Evolutionary conservation across 2,888 invertebrate species (phyloP).

Genomic region (Dendrolimus pini): DNA sequence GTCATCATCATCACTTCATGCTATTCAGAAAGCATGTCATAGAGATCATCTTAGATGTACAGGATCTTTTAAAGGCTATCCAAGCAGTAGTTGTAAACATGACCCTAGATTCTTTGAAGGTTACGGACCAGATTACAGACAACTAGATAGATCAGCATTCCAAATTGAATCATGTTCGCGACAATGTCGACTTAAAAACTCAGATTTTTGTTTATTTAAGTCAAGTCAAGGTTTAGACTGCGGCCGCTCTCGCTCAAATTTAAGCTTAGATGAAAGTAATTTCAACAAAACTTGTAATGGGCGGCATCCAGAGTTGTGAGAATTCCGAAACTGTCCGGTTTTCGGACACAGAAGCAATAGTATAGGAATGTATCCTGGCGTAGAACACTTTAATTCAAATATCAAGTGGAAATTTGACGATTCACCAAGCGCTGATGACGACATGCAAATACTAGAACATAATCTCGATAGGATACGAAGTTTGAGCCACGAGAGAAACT

Average conservation of each 20-base stretch:
- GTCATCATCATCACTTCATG: slow-evolving; percentile 85
- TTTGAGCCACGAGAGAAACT: slow-evolving; percentile 61
- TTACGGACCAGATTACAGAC: slow-evolving; percentile 61
- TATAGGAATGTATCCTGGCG: slow-evolving; percentile 64
- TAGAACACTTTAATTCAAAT: slow-evolving; percentile 68
- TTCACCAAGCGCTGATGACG: slow-evolving; percentile 47
- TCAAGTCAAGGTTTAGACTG: slow-evolving; percentile 60
- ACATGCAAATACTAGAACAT: slow-evolving; percentile 61
- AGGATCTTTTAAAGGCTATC: slow-evolving; percentile 68
- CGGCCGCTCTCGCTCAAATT: slow-evolving; percentile 65
- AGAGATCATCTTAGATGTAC: slow-evolving; percentile 55
- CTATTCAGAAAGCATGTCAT: slow-evolving; percentile 76
- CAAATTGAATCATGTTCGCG: slow-evolving; percentile 69
- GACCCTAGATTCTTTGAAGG: slow-evolving; percentile 63
- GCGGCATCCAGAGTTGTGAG: slow-evolving; percentile 73
- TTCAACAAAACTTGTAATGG: slow-evolving; percentile 68
- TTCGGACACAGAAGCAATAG: slow-evolving; percentile 75
- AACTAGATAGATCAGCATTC: slow-evolving; percentile 63
- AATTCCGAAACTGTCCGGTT: slow-evolving; percentile 69
- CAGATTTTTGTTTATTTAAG: slow-evolving; percentile 65
- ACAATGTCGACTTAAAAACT: slow-evolving; percentile 65
- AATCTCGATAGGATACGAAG: slow-evolving; percentile 70
- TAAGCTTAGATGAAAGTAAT: slow-evolving; percentile 67
- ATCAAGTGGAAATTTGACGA: slow-evolving; percentile 71
- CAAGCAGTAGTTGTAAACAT: slow-evolving; percentile 56